Evolutionary conservation across 2,888 invertebrate species (phyloP).

Genomic region (Limenitis arthemis): DNA sequence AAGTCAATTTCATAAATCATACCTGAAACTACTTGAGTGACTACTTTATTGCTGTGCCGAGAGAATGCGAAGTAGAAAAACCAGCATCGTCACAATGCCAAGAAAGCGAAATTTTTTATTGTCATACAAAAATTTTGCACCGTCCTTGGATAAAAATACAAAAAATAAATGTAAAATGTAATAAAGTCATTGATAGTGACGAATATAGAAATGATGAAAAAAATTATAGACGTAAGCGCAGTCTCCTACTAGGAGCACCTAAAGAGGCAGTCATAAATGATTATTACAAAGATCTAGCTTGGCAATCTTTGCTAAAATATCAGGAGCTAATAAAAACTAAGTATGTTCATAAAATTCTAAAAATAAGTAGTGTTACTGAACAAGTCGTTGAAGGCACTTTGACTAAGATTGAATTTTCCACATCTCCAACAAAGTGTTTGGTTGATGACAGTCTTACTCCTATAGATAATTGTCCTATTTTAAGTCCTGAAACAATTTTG

Average conservation of each 20-base stretch:
- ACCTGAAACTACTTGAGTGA: constrained; percentile 37
- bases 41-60: constrained; percentile 35
- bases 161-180: constrained; percentile 45
- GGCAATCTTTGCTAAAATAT: constrained; percentile 28
- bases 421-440: constrained; percentile 21
- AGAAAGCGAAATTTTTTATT: constrained; percentile 34
- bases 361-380: constrained; percentile 50
- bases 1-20: constrained; percentile 36
- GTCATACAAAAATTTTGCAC: constrained; percentile 66
- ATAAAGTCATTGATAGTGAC: constrained; percentile 25
- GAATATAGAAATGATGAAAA: constrained; percentile 18
- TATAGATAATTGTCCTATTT: constrained; percentile 28
- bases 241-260: constrained; percentile 12
- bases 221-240: constrained; percentile 12
- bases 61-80: constrained; percentile 24
- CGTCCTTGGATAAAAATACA: constrained; percentile 63
- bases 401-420: constrained; percentile 38
- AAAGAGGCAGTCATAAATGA: constrained; percentile 16
- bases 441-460: constrained; percentile 13
- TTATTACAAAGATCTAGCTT: constrained; percentile 26
- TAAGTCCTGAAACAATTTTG: constrained; percentile 24
- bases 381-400: constrained; percentile 69
- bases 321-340: constrained; percentile 31
- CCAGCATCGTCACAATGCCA: constrained; percentile 22
- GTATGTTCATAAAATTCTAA: constrained; percentile 37